Conservation (phyloP, 2,797 vertebrate species). For the Falco naumanni region DNA sequence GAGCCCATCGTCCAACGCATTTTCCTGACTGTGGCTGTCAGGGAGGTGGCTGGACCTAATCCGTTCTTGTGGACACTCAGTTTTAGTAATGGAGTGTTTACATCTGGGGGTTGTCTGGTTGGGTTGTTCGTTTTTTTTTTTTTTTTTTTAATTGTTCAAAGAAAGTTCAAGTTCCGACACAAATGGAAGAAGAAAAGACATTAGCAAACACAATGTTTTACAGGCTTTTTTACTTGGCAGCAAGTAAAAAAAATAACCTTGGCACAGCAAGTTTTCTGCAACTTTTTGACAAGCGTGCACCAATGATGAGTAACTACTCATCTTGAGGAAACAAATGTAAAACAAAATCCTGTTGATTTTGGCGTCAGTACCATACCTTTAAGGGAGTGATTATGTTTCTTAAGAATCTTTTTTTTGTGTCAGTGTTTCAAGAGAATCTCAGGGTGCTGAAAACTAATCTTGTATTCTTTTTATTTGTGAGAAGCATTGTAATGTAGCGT, state of each 20-base stretch:
- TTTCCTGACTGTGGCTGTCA: background rate
- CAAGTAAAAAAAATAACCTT: background rate
- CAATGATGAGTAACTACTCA: background rate
- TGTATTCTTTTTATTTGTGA: background rate
- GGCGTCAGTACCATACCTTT: background rate
- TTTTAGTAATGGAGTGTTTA: background rate
- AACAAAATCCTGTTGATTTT: background rate
- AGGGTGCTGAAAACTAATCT: background rate
- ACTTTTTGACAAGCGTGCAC: background rate
- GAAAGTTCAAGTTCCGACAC: background rate
- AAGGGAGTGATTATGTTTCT: background rate
- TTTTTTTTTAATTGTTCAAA: background rate
- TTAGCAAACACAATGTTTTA: background rate
- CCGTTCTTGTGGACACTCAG: background rate
- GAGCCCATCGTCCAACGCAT: background rate
- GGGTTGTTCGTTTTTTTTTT: background rate
- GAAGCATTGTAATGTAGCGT: rapidly evolving
- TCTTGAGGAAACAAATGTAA: background rate
- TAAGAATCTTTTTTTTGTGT: background rate
- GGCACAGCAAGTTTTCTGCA: background rate
- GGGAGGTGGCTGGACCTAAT: background rate
- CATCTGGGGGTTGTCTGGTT: background rate
- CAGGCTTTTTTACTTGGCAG: background rate
- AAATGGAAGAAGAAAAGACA: background rate
- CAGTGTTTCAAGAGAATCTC: background rate